Evolutionary conservation across 2,797 vertebrate species (phyloP).

Genomic region (Garrulus glandarius): DNA sequence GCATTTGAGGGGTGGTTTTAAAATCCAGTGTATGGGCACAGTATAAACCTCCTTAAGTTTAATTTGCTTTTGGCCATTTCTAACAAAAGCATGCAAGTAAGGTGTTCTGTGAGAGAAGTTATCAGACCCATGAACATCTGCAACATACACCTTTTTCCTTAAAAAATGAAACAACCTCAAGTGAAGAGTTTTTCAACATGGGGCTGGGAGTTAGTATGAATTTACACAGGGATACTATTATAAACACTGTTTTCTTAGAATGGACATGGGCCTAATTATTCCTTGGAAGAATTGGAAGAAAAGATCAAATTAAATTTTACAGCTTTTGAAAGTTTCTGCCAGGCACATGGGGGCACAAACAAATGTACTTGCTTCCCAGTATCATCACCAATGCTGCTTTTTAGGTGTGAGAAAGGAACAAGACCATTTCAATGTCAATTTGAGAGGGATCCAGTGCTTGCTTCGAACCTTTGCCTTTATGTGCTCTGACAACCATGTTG

Average conservation of each 20-base stretch:
- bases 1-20: neutral
- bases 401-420: neutral
- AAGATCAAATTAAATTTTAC: neutral
- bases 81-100: neutral
- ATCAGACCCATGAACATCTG: neutral
- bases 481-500: neutral
- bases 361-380: neutral
- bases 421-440: neutral
- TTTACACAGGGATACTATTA: neutral
- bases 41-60: constrained; percentile 35
- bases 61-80: constrained; percentile 56
- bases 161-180: neutral
- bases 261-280: neutral
- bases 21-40: constrained; percentile 8
- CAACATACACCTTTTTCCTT: neutral
- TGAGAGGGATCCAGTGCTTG: neutral
- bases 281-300: neutral
- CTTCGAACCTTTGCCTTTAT: neutral
- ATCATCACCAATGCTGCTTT: neutral
- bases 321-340: neutral
- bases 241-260: neutral
- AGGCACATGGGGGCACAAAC: neutral
- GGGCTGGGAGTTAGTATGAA: neutral
- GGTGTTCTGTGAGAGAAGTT: neutral
- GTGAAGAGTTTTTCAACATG: neutral